Evolutionary conservation across 2,113 vertebrate genomes (phyloP).

Genomic region (Psettodes erumei): DNA sequence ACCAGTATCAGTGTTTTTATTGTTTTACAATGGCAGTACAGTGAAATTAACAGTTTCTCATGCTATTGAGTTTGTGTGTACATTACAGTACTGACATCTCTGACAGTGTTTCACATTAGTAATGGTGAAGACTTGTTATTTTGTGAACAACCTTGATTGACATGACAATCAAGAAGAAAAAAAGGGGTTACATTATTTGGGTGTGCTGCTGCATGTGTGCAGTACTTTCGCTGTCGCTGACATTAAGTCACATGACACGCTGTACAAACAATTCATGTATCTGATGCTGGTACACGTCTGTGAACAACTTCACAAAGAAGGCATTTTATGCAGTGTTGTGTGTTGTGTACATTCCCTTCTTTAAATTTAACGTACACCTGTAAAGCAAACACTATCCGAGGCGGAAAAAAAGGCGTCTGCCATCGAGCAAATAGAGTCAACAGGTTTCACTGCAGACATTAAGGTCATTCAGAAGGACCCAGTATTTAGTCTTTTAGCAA

Average conservation of each 20-base stretch:
- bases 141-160: conserved; percentile 36
- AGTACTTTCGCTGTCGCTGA: conserved; percentile 61
- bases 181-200: conserved; percentile 25
- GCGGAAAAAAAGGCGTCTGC: conserved; percentile 21
- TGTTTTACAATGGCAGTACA: conserved; percentile 77
- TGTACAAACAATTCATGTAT: conserved; percentile 47
- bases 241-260: conserved; percentile 68
- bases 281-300: conserved; percentile 61
- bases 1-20: conserved; percentile 68
- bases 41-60: conserved; percentile 69
- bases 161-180: conserved; percentile 49
- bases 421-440: conserved; percentile 29
- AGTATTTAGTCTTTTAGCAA: conserved; percentile 22
- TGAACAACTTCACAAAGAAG: conserved; percentile 66
- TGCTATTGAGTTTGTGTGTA: conserved; percentile 68
- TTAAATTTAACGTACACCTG: conserved; percentile 50
- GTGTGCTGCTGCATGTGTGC: conserved; percentile 56
- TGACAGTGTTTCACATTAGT: conserved; percentile 68
- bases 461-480: conserved; percentile 25
- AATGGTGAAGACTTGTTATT: conserved; percentile 55
- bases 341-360: conserved; percentile 61
- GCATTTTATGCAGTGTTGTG: conserved; percentile 60
- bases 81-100: conserved; percentile 62
- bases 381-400: conserved; percentile 57
- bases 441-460: conserved; percentile 19